These are phyloP conservation scores for Eilema depressum DNA, from an alignment of 2,888 invertebrate genomes.

Conservation along the genomic window DNA sequence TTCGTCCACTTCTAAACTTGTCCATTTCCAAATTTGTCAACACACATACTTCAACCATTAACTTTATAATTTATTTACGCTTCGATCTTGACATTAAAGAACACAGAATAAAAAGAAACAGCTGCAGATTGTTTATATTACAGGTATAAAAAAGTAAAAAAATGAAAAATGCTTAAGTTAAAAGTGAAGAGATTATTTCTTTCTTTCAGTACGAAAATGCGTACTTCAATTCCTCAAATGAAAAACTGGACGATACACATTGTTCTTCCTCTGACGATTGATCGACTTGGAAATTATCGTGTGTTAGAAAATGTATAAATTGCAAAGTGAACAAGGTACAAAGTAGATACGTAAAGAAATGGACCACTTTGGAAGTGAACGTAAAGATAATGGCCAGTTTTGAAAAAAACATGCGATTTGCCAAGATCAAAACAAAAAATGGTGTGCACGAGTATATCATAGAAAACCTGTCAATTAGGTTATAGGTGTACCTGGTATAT, in stretches of 20 bases:
- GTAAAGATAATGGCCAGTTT: not conserved
- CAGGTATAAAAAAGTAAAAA: not conserved
- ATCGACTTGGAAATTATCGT: not conserved
- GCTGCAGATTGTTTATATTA: not conserved
- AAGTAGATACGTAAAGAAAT: not conserved
- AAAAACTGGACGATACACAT: too few relatives aligned
- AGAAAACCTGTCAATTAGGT: too few relatives aligned
- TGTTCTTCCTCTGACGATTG: too few relatives aligned
- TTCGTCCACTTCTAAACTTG: not conserved
- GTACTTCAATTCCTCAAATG: too few relatives aligned
- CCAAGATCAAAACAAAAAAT: not conserved
- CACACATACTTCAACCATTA: not conserved
- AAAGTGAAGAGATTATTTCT: not conserved
- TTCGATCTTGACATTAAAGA: not conserved
- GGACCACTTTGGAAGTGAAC: not conserved
- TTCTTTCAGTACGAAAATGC: too few relatives aligned
- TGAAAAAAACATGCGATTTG: not conserved
- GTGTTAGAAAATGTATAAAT: not conserved
- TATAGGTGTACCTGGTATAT: too few relatives aligned
- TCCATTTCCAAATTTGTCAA: not conserved
- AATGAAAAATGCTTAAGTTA: not conserved
- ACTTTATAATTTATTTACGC: not conserved
- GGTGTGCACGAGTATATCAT: not conserved
- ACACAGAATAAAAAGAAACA: not conserved
- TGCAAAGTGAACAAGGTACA: not conserved